Evolutionary conservation across 2,113 vertebrate species (phyloP), one percentile per base, ranked within the genome.

Genomic region (Mohoua ochrocephala): DNA sequence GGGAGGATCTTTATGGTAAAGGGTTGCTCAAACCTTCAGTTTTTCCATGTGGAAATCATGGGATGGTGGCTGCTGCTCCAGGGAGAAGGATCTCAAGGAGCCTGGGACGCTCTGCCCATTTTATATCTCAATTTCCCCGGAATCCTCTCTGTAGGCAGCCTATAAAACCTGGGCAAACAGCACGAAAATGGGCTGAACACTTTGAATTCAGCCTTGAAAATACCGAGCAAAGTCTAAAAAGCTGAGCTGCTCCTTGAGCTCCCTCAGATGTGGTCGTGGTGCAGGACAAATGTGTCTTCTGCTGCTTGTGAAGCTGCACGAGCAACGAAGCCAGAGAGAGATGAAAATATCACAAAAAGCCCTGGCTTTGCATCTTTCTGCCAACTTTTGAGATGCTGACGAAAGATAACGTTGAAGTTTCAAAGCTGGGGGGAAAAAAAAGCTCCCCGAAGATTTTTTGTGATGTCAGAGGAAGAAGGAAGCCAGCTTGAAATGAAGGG

Each of bases 381-480:
- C 96, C 96, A 96, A 64, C 71, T 52, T 77, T 10, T 44, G 76
- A 96, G 93, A 96, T 96, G 93, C 67, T 92, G 95, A 63, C n/a
- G 35, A 47, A 94, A 93, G 93, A 94, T 93, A 94, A 78, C 24
- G 27, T 41, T 71, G 96, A 83, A 20, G 56, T 93, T 97, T 96
- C 95, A 97, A 96, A 96, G 96, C 82, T 28, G 59, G 54, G 68
- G 33, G 30, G 18, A n/a, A 24, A 41, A 20, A 84, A 91, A 39
- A 17, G 6, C 63, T 63, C 85, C 74, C 52, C 6, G 14, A 22
- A 59, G 37, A 6, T 91, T 93, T 96, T 96, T 73, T 42, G 76
- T 97, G 95, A 97, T 93, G 95, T 96, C 92, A 96, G 95, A 96
- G 95, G 85, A 95, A 93, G 93, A 94, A 90, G 90, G 93, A 96